A percentile compares a stretch with the other conserved stretches of the same genome.
Conservation (phyloP, 2,797 vertebrate species). For the Muraenolepis orangiensis region DNA sequence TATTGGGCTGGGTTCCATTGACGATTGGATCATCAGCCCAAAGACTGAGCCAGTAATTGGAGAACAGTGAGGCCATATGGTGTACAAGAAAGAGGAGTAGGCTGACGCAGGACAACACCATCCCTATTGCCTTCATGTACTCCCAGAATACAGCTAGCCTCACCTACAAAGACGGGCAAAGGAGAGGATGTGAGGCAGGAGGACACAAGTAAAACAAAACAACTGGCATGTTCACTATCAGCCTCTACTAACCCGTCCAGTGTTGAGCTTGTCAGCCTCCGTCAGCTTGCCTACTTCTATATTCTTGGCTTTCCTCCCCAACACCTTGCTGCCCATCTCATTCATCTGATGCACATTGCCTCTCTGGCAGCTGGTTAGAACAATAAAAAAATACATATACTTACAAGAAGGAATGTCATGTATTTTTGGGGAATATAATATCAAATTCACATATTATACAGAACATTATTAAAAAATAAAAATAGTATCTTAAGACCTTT, state of each 20-base stretch:
- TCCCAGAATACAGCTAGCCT: constrained; percentile 87
- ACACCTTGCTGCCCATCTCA: constrained; percentile 32
- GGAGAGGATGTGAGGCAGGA: neutral
- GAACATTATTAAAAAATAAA: neutral
- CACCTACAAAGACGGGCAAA: constrained; percentile 71
- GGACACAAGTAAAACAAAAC: neutral
- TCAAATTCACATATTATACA: neutral
- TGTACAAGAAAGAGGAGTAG: constrained; percentile 84
- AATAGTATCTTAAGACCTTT: neutral
- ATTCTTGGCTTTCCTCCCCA: constrained; percentile 44
- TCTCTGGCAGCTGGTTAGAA: constrained; percentile 27
- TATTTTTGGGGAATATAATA: too few species aligned
- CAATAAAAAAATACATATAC: constrained; percentile 1
- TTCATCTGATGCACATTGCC: constrained; percentile 34
- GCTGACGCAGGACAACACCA: constrained; percentile 79
- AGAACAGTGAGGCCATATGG: constrained; percentile 80
- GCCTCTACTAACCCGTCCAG: constrained; percentile 77
- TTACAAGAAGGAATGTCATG: too few species aligned
- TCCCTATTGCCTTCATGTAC: constrained; percentile 90
- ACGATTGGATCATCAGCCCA: constrained; percentile 92
- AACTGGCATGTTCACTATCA: neutral
- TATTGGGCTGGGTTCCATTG: constrained; percentile 86
- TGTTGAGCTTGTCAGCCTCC: constrained; percentile 89
- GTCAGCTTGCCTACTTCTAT: constrained; percentile 80
- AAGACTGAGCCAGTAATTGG: constrained; percentile 95